A percentile compares a stretch with the other conserved stretches of the same genome.
These are phyloP conservation scores for Nebria salina DNA, from an alignment of 2,888 invertebrate genomes.

Conservation along the genomic window DNA sequence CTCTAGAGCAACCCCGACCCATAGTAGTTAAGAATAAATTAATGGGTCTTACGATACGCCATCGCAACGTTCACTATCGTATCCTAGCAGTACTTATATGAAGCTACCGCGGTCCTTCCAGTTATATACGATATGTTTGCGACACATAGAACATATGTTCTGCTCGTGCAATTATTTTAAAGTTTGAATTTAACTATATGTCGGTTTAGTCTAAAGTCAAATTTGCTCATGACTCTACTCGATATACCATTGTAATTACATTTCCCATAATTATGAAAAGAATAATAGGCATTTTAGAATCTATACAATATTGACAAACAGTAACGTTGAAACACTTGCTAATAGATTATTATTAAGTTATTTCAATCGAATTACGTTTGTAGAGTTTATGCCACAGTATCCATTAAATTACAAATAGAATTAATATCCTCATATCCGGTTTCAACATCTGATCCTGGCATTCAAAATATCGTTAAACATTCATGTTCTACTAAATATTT, in stretches of 20 bases:
- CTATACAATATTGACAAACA: too few relatives aligned
- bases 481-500: too few relatives aligned
- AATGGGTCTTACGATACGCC: constrained; percentile 13
- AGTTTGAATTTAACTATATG: constrained; percentile 3
- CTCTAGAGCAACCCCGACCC: background rate
- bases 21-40: constrained; percentile 18
- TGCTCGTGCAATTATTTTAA: constrained; percentile 8
- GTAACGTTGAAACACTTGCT: too few relatives aligned
- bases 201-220: background rate
- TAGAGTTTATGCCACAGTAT: too few relatives aligned
- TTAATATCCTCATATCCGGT: too few relatives aligned
- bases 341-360: too few relatives aligned
- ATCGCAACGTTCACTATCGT: background rate
- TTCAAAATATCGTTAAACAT: too few relatives aligned
- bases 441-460: too few relatives aligned
- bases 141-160: constrained; percentile 8
- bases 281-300: background rate
- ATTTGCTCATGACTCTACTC: background rate
- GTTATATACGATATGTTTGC: constrained; percentile 19
- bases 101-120: background rate
- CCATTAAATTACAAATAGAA: too few relatives aligned
- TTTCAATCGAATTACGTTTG: too few relatives aligned
- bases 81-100: constrained; percentile 9
- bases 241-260: background rate
- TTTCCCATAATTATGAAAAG: background rate